phyloP scores from a whole-genome alignment of 1,140 invertebrate species.

The Arion vulgaris region DNA sequence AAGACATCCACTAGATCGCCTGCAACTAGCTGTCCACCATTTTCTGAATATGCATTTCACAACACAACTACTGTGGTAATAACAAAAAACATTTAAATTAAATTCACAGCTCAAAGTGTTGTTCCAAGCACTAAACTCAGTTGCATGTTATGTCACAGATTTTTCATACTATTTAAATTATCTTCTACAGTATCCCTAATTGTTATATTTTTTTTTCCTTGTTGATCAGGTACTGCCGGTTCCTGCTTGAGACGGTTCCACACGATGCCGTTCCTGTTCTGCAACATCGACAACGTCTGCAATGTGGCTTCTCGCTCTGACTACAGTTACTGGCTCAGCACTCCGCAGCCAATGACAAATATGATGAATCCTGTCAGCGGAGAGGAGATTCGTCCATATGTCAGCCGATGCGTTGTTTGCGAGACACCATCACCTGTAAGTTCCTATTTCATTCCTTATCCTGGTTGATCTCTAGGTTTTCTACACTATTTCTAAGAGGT shows the following conservation, averaged over 20 bases:
- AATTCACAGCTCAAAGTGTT: too few relatives aligned
- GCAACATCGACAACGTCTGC: slow-evolving; percentile 72
- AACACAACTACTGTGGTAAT: too few relatives aligned
- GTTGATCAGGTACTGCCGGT: slow-evolving; percentile 65
- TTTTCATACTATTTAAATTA: too few relatives aligned
- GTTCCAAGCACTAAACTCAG: too few relatives aligned
- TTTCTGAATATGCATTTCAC: too few relatives aligned
- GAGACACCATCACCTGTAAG: slow-evolving; percentile 87
- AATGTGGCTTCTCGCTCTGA: slow-evolving; percentile 70
- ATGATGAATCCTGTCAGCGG: slow-evolving; percentile 68
- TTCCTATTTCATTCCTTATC: neutral
- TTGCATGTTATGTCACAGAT: too few relatives aligned
- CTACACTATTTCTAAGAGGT: too few relatives aligned
- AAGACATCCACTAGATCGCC: too few relatives aligned
- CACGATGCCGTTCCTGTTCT: slow-evolving; percentile 74
- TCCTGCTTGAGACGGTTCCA: slow-evolving; percentile 70
- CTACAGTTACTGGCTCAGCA: slow-evolving; percentile 73
- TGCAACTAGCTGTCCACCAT: too few relatives aligned
- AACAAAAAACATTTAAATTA: too few relatives aligned
- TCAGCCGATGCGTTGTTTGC: slow-evolving; percentile 88
- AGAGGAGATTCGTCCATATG: slow-evolving; percentile 58
- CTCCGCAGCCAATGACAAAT: slow-evolving; percentile 69
- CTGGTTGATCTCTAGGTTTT: too few relatives aligned
- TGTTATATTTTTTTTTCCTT: neutral
- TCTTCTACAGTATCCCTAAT: neutral